Evolutionary conservation across 1,140 invertebrate species (phyloP), one percentile per base, ranked within the genome.

Genomic region (Tenebrio molitor): DNA sequence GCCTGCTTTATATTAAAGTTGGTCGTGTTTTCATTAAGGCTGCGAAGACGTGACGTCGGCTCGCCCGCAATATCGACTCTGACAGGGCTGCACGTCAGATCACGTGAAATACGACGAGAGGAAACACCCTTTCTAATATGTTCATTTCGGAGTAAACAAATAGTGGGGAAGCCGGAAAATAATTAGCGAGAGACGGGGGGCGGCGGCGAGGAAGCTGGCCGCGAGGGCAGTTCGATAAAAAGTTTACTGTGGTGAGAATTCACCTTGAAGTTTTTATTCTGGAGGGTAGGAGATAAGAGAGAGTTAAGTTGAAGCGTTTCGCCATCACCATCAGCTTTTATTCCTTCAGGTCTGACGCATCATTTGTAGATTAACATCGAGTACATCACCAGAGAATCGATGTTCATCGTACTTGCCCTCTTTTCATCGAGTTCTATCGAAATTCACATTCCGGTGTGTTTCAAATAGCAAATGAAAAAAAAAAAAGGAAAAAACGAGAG

Each of bases 1-100:
- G 41, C 41, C 66, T 50, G 66, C 39, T 69, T 69, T 69, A 69
- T 69, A 69, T 69, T 69, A 69, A 69, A 69, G 42, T 69, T 69
- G 66, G 66, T 15, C 44, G 66, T 46, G 66, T 69, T 69, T 69
- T 69, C 66, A 69, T 69, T 69, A 69, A 69, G 64, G 21, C 66
- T 15, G 16, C 19, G 21, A 50, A 50, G 66, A 69, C 66, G 66
- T 69, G 66, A 69, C 66, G 41, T 69, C 66, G 36, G 29, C 39
- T 42, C 44, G 66, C 21, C 66, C 42, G 66, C 66, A 69, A 69
- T 69, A 69, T 69, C 66, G 66, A 50, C 66, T 69, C 66, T 41
- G 50, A 58, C 23, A 23, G 17, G 19, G 46, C 19, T 23, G 46
- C 46, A 58, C 12, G 50, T 58, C 50, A 58, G 50, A 33, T 58